Percentiles rank a stretch among this genome's conserved stretches.
phyloP scores from a whole-genome alignment of 1,140 invertebrate genomes.

The Zaprionus ornatus region DNA sequence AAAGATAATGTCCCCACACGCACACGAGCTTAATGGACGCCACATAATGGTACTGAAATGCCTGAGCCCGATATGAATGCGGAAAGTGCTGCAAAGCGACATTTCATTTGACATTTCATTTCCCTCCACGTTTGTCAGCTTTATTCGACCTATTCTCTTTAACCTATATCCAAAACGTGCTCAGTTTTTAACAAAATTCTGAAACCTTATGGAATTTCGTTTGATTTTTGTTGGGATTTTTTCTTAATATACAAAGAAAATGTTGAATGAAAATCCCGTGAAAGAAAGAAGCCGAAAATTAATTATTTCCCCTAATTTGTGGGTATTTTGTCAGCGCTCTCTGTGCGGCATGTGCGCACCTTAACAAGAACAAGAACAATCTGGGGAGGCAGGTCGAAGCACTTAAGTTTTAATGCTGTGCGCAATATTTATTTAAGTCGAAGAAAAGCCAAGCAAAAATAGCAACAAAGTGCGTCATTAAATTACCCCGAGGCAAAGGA shows the following conservation, averaged over 20 bases:
- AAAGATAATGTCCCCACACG: conserved; percentile 31
- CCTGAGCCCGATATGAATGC: background rate
- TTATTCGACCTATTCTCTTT: no score
- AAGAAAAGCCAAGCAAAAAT: conserved; percentile 43
- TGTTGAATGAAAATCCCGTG: background rate
- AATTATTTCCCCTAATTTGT: conserved; percentile 29
- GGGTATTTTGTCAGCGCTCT: background rate
- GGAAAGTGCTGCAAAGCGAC: background rate
- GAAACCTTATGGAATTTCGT: background rate
- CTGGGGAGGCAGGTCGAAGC: conserved; percentile 47
- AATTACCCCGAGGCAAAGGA: conserved; percentile 34
- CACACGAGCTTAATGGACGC: conserved; percentile 31
- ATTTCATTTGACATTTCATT: background rate
- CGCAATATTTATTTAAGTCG: conserved; percentile 63
- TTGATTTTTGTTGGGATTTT: background rate
- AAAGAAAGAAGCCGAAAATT: conserved; percentile 19
- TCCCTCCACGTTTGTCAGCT: background rate
- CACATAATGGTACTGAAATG: background rate
- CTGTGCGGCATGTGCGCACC: background rate
- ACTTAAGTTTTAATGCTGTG: conserved; percentile 65
- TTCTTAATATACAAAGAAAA: background rate
- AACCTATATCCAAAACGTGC: background rate
- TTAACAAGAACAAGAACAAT: conserved; percentile 3
- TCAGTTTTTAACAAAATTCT: background rate
- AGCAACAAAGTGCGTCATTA: conserved; percentile 62